Percentiles rank a stretch among this genome's conserved stretches.
These are phyloP conservation scores for Elaphurus davidianus DNA, from an alignment of 2,113 vertebrate genomes.

Conservation along the genomic window DNA sequence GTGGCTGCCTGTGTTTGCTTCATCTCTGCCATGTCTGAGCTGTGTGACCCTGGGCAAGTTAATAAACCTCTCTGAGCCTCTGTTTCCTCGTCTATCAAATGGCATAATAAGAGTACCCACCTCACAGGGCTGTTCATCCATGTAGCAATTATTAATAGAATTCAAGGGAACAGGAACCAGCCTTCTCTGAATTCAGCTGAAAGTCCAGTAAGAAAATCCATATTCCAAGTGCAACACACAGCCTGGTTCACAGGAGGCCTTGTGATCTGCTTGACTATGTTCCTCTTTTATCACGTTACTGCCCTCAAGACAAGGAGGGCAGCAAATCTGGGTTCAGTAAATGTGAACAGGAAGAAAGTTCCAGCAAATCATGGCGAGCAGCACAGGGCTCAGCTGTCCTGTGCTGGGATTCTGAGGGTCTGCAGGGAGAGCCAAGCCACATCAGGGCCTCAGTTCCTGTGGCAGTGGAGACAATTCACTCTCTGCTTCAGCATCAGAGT, in stretches of 20 bases:
- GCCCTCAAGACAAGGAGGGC: neutral
- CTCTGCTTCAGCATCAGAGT: accelerated
- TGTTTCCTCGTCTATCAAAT: neutral
- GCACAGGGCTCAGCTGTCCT: neutral
- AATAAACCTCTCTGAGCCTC: slow-evolving; percentile 5
- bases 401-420: neutral
- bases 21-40: neutral
- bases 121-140: no score
- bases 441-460: neutral
- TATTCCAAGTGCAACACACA: accelerated
- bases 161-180: neutral
- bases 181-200: neutral
- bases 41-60: neutral
- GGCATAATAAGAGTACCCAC: neutral
- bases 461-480: no score
- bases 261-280: accelerated
- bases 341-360: neutral
- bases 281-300: no score
- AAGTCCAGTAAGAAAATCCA: neutral
- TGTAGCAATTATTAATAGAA: neutral
- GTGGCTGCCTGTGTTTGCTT: neutral
- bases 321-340: neutral
- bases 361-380: accelerated
- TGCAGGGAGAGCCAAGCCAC: accelerated
- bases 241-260: neutral